Evolutionary conservation across 2,888 invertebrate genomes (phyloP), one percentile per base, ranked within the genome.

Genomic region (Stramonita haemastoma): DNA sequence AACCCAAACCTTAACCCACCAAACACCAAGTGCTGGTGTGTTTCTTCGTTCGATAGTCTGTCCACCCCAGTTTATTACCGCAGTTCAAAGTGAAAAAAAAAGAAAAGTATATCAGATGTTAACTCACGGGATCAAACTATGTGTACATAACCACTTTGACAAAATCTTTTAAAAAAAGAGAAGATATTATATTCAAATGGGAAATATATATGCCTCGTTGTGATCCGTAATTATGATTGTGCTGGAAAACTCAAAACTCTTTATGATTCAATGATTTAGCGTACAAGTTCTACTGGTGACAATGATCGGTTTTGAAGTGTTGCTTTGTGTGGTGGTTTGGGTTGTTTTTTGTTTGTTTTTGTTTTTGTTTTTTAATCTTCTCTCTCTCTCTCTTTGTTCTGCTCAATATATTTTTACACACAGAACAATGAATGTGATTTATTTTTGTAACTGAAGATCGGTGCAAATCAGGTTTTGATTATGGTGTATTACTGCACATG

Each of bases 251-350:
- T n/a, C n/a, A 26, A n/a, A 26, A 6, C 8, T 13, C 73, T n/a
- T 8, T 8, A n/a, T 73, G n/a, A 60, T 60, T 60, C 17, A 73
- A 8, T 8, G n/a, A n/a, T 73, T 6, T 73, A n/a, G 46, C 46
- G 46, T 46, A 46, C 46, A 46, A 46, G 46, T 2, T 46, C 46
- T 46, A 8, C 60, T 60, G 17, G 1, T 60, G 17, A 60, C 60
- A 19, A 22, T 60, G 60, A 60, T 22, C n/a, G 2, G 26, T 1
- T 34, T 79, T 34, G 79, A 79, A 79, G 79, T 79, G 79, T 79
- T 79, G 79, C 79, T 79, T 79, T 79, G 79, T 79, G 79, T 79
- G 79, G 22, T 79, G 34, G 29, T 79, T 32, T 34, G n/a, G n/a
- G n/a, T n/a, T n/a, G n/a, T 66, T 22, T 66, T 34, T 8, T 17